A percentile compares a stretch with the other conserved stretches of the same genome.
Conservation (phyloP, 2,888 invertebrate species). For the Limnephilus marmoratus region DNA sequence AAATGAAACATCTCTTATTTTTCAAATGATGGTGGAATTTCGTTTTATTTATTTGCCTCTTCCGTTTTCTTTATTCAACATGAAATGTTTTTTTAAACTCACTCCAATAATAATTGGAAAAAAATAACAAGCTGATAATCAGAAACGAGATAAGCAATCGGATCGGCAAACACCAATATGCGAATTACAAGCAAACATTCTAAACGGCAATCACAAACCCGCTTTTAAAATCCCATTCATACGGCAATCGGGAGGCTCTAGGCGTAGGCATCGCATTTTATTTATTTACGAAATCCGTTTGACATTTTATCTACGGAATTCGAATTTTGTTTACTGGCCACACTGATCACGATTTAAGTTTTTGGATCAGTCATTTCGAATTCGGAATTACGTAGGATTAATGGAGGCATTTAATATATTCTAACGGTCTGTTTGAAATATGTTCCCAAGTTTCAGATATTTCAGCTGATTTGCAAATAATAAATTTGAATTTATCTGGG, state of each 20-base stretch:
- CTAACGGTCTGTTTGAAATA: background rate
- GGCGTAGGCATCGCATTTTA: background rate
- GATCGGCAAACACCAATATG: constrained; percentile 59
- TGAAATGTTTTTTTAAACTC: background rate
- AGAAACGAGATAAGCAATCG: constrained; percentile 57
- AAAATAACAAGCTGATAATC: constrained; percentile 41
- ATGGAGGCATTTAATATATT: constrained; percentile 6
- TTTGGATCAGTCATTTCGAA: constrained; percentile 16
- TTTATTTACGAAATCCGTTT: constrained; percentile 17
- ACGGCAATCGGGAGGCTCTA: background rate
- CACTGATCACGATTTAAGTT: constrained; percentile 13
- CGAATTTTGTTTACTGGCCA: constrained; percentile 27
- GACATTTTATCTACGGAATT: constrained; percentile 29
- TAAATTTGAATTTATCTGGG: background rate
- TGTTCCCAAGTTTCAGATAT: background rate
- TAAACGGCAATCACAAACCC: constrained; percentile 57
- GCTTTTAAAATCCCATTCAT: constrained; percentile 36
- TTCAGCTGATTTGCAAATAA: constrained; percentile 8
- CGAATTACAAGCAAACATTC: constrained; percentile 55
- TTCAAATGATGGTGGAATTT: background rate
- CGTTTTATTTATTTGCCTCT: background rate
- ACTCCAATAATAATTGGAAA: background rate
- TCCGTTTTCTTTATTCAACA: background rate
- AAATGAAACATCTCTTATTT: background rate
- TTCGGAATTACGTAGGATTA: constrained; percentile 4